These are phyloP conservation scores for Cydia strobilella DNA, from an alignment of 1,140 invertebrate genomes.

Conservation along the genomic window DNA sequence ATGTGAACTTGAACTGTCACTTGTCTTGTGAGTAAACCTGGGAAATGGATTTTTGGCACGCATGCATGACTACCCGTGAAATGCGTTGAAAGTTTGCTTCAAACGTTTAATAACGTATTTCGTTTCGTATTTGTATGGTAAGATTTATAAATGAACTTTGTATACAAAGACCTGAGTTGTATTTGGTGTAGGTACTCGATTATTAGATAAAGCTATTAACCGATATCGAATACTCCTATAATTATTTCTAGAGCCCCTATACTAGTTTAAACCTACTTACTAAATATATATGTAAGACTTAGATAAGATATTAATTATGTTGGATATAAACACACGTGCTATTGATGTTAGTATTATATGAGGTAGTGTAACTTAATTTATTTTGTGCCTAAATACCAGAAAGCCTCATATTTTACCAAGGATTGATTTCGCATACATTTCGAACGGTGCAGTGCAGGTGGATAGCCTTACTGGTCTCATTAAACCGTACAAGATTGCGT, in stretches of 20 bases:
- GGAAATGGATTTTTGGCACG: not conserved
- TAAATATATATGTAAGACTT: too few species aligned
- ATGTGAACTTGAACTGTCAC: conserved; percentile 2
- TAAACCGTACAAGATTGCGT: conserved; percentile 1
- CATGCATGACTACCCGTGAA: not conserved
- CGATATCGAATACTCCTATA: too few species aligned
- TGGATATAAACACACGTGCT: too few species aligned
- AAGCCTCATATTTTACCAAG: not conserved
- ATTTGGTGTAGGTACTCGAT: too few species aligned
- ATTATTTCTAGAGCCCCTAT: too few species aligned
- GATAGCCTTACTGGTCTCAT: not conserved
- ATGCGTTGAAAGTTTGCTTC: not conserved
- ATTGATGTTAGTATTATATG: not conserved
- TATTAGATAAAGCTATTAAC: too few species aligned
- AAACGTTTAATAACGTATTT: not conserved
- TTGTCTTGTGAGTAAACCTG: not conserved
- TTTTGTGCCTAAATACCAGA: not conserved
- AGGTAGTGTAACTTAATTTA: not conserved
- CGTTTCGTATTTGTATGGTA: too few species aligned
- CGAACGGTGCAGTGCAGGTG: conserved; percentile 1
- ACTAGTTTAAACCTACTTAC: too few species aligned
- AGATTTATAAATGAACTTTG: too few species aligned
- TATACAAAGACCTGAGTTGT: too few species aligned
- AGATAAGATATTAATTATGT: too few species aligned
- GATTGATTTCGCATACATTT: not conserved